These are phyloP conservation scores for Melieria omissa DNA, from an alignment of 2,888 invertebrate genomes.

Conservation along the genomic window DNA sequence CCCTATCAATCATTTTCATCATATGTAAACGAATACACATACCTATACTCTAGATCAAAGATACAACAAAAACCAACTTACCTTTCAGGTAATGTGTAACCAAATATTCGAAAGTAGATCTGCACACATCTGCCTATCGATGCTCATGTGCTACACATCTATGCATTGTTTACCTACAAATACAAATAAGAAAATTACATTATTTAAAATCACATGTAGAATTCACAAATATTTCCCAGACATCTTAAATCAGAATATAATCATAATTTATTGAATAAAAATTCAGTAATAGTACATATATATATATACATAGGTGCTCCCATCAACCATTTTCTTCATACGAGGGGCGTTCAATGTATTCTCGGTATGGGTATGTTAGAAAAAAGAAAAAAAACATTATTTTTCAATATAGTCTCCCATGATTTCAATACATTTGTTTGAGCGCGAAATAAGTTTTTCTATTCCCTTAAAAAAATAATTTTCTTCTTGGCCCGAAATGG, in stretches of 20 bases:
- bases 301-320: slow-evolving; percentile 41
- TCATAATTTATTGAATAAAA: slow-evolving; percentile 17
- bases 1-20: slow-evolving; percentile 45
- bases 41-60: too few species aligned
- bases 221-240: not conserved
- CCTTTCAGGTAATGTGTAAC: too few species aligned
- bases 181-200: not conserved
- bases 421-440: too few species aligned
- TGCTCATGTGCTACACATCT: not conserved
- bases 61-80: too few species aligned
- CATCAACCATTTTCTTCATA: slow-evolving; percentile 42
- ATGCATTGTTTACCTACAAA: not conserved
- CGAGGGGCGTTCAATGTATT: too few species aligned
- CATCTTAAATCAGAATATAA: not conserved
- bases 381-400: too few species aligned
- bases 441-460: too few species aligned
- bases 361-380: too few species aligned
- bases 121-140: too few species aligned
- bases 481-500: too few species aligned
- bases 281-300: slow-evolving; percentile 43
- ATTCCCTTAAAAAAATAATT: too few species aligned
- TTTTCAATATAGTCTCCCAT: too few species aligned
- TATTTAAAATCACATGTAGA: not conserved
- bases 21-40: not conserved
- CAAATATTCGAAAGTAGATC: not conserved